Conservation (phyloP, 23 tunicate species). For the Styela clava region DNA sequence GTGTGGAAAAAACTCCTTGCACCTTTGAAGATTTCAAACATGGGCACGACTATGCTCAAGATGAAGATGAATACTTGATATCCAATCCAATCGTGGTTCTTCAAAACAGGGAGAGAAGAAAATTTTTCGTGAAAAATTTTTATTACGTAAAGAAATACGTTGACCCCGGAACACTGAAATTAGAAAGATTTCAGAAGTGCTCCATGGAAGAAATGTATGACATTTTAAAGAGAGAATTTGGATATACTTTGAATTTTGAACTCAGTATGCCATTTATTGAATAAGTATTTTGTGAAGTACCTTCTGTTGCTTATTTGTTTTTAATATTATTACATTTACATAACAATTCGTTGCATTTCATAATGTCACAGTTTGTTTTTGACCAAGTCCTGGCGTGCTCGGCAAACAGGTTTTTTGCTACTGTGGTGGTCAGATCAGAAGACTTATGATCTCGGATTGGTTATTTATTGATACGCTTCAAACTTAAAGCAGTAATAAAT, state of each 20-base stretch:
- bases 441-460: too few species aligned
- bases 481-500: too few species aligned
- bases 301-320: too few species aligned
- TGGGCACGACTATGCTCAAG: neutral
- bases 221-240: conserved; percentile 2
- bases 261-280: too few species aligned
- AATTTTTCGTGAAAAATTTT: conserved; percentile 11
- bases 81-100: neutral
- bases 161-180: neutral
- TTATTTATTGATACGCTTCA: too few species aligned
- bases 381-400: too few species aligned
- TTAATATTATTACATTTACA: too few species aligned
- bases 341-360: too few species aligned
- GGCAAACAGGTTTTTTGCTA: too few species aligned
- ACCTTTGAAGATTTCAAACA: neutral
- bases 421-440: too few species aligned
- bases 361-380: too few species aligned
- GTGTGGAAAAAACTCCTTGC: neutral
- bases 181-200: neutral
- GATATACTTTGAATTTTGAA: neutral
- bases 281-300: too few species aligned
- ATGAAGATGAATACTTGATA: neutral
- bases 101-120: neutral
- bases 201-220: conserved; percentile 18
- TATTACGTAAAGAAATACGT: conserved; percentile 4